Evolutionary conservation across 2,888 invertebrate genomes (phyloP), one percentile per base, ranked within the genome.

Genomic region (Tenthredo mesomela): DNA sequence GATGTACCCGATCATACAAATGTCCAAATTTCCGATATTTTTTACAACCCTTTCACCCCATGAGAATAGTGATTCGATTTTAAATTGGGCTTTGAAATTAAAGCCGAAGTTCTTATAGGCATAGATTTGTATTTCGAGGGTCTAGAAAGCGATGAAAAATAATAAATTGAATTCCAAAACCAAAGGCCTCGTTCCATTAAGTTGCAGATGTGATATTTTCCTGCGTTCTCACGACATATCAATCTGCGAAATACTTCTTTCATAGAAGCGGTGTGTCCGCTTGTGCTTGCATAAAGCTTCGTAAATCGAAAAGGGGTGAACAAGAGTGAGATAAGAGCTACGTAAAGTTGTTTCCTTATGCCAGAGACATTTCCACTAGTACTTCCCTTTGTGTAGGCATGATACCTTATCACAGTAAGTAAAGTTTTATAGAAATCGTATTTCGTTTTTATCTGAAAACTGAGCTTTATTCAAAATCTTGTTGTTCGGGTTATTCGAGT

Each of bases 301-400:
- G 54, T 54, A n/a, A 54, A 67, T 15, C 25, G 67, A 18, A 33
- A 67, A 67, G 18, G 33, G 33, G 15, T 5, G 25, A 67, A 67
- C 0, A 33, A 33, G 67, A 18, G 33, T 25, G 33, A 29, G 33
- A 67, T 67, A 67, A 67, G 29, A 67, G 29, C 33, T 25, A 15
- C 29, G 67, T 33, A 67, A 67, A 67, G 33, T 67, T 67, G 33
- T 67, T 67, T 67, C 67, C 33, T 67, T 25, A 25, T 67, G 67
- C 25, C 67, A 67, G 18, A 67, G 25, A 12, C 67, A 67, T 33
- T 67, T 67, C 12, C 33, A 15, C 15, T 18, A 6, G 67, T 33
- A 25, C 33, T 67, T 67, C 18, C 67, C 18, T 67, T 33, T 29
- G 54, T 67, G 67, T 29, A 67, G 54, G 6, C 29, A 33, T 67